These are phyloP conservation scores for Mamestra configurata DNA, from an alignment of 1,140 invertebrate species.

Conservation along the genomic window DNA sequence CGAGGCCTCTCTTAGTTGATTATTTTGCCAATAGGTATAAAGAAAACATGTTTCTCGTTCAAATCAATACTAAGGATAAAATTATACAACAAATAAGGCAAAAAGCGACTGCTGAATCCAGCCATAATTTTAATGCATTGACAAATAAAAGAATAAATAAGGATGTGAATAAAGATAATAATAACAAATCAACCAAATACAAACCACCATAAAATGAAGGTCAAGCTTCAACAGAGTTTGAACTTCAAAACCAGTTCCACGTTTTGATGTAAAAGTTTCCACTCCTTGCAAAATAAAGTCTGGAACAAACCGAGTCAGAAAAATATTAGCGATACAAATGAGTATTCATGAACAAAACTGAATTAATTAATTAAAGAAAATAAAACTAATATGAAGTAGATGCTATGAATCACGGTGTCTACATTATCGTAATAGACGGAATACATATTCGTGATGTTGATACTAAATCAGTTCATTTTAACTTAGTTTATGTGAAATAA, in stretches of 20 bases:
- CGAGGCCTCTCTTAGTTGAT: neutral
- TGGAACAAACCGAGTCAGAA: neutral
- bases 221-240: conserved; percentile 20
- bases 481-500: neutral
- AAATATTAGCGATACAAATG: neutral
- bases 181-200: neutral
- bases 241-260: conserved; percentile 42
- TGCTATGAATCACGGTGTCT: no score
- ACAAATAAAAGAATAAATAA: conserved; percentile 25
- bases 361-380: neutral
- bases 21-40: neutral
- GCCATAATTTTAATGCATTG: conserved; percentile 22
- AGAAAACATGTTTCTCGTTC: neutral
- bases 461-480: neutral
- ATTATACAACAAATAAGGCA: conserved; percentile 13
- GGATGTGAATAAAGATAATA: neutral
- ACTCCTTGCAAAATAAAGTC: conserved; percentile 7
- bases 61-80: neutral
- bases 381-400: neutral
- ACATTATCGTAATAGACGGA: neutral
- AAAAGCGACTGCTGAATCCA: neutral
- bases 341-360: neutral
- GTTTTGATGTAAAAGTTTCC: conserved; percentile 43
- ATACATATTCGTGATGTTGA: neutral
- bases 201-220: conserved; percentile 36